Evolutionary conservation across 2,113 vertebrate genomes (phyloP), one percentile per base, ranked within the genome.

Genomic region (Leptodactylus fuscus): DNA sequence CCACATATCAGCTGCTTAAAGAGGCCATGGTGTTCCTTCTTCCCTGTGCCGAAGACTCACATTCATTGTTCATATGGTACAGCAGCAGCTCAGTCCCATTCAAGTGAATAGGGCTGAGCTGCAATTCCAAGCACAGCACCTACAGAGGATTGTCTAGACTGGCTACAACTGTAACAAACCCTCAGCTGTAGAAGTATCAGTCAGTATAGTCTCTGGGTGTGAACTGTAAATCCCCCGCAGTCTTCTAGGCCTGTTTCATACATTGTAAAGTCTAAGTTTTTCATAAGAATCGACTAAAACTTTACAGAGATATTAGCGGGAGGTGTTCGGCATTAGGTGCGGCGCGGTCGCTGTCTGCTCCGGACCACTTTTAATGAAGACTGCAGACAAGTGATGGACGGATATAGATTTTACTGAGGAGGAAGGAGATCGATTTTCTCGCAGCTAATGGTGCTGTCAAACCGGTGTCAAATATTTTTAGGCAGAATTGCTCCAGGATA

Each of bases 391-490:
- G 34, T 83, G 81, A 83, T 41, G 34, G 81, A 74, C 44, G 3
- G 46, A 44, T 83, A 83, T 83, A 32, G 81, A 83, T 83, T 83
- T 83, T 74, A 24, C 36, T 29, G 81, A 29, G 11, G 51, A 44
- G 9, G 29, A 58, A 53, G 36, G 32, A 73, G 81, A 74, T 24
- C 69, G 38, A 83, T 83, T 75, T 83, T 83, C 51, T 76, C 53
- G 22, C 36, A 12, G 70, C 48, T 83, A 83, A 83, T 74, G 71
- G 53, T 10, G 38, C 70, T 83, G 82, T 83, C 82, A 83, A 18
- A 75, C 36, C n/a, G 2, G 82, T 32, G 18, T 75, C 82, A 60
- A 75, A 60, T 75, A 60, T 46, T 32, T 83, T 83, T 83, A 71
- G 82, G 48, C 38, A 60, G 49, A 32, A 60, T 38, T 44, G 34